Percentiles rank a stretch among this genome's conserved stretches.
These are phyloP conservation scores for Drosophila kohkoa DNA, from an alignment of 1,140 invertebrate genomes.

Conservation along the genomic window DNA sequence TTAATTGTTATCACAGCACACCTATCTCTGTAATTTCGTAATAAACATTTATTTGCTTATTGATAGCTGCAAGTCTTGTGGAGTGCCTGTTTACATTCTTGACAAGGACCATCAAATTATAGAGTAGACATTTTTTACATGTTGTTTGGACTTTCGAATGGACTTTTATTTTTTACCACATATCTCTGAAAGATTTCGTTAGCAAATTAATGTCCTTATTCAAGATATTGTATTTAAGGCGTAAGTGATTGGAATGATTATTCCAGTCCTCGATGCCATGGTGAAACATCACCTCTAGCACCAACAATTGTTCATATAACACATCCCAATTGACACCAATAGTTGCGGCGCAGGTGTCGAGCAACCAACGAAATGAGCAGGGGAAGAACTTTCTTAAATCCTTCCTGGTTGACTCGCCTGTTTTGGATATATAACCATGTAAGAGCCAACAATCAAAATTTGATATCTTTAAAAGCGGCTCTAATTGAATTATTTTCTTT, in stretches of 20 bases:
- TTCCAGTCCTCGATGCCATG: constrained; percentile 67
- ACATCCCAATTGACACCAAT: constrained; percentile 84
- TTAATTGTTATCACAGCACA: constrained; percentile 36
- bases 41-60: constrained; percentile 75
- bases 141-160: not conserved
- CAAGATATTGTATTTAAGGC: constrained; percentile 47
- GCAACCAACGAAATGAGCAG: constrained; percentile 85
- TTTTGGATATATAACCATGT: constrained; percentile 41
- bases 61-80: constrained; percentile 41
- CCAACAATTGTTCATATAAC: constrained; percentile 85
- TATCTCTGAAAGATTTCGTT: constrained; percentile 54
- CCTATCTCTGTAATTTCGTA: constrained; percentile 50
- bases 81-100: constrained; percentile 24
- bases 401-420: constrained; percentile 53
- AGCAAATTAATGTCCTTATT: constrained; percentile 64
- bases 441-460: constrained; percentile 83
- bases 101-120: constrained; percentile 14
- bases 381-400: constrained; percentile 84
- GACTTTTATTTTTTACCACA: constrained; percentile 46
- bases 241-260: constrained; percentile 47
- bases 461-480: constrained; percentile 57
- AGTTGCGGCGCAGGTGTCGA: constrained; percentile 85
- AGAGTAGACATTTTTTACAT: constrained; percentile 9
- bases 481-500: not conserved
- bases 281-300: constrained; percentile 76